Percentiles rank a stretch among this genome's conserved stretches.
phyloP scores from a whole-genome alignment of 2,113 vertebrate genomes.

The Carassius gibelio region DNA sequence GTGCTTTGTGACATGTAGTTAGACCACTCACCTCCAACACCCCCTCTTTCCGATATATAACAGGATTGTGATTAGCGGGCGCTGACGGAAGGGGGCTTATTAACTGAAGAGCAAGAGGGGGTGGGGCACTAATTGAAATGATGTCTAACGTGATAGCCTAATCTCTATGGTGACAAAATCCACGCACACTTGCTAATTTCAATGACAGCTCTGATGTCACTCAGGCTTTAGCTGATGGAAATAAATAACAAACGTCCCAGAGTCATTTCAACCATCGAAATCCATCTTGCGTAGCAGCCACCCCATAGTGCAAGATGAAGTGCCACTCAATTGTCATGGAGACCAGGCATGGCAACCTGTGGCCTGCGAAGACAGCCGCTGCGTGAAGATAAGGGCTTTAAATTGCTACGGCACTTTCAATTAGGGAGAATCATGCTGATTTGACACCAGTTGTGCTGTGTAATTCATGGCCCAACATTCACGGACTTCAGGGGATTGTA shows the following conservation, averaged over 20 bases:
- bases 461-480: slow-evolving; percentile 44
- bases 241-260: slow-evolving; percentile 40
- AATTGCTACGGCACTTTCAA: slow-evolving; percentile 40
- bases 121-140: slow-evolving; percentile 56
- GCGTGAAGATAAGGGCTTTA: slow-evolving; percentile 33
- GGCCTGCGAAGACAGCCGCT: slow-evolving; percentile 7
- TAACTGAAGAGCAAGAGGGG: slow-evolving; percentile 50
- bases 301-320: slow-evolving; percentile 39
- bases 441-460: slow-evolving; percentile 36
- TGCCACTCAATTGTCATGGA: slow-evolving; percentile 56
- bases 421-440: slow-evolving; percentile 23
- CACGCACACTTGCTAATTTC: slow-evolving; percentile 38
- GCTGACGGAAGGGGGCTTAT: slow-evolving; percentile 46
- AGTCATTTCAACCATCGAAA: slow-evolving; percentile 5
- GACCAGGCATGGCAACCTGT: slow-evolving; percentile 35
- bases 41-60: slow-evolving; percentile 19
- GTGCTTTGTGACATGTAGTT: slow-evolving; percentile 14
- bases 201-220: slow-evolving; percentile 54
- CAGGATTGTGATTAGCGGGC: slow-evolving; percentile 40
- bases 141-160: slow-evolving; percentile 53
- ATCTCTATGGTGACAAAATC: slow-evolving; percentile 50
- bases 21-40: slow-evolving; percentile 5
- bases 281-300: slow-evolving; percentile 17
- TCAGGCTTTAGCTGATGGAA: slow-evolving; percentile 32
- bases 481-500: slow-evolving; percentile 4